Conservation (phyloP, 2,888 invertebrate species). For the Papilio elwesi region DNA sequence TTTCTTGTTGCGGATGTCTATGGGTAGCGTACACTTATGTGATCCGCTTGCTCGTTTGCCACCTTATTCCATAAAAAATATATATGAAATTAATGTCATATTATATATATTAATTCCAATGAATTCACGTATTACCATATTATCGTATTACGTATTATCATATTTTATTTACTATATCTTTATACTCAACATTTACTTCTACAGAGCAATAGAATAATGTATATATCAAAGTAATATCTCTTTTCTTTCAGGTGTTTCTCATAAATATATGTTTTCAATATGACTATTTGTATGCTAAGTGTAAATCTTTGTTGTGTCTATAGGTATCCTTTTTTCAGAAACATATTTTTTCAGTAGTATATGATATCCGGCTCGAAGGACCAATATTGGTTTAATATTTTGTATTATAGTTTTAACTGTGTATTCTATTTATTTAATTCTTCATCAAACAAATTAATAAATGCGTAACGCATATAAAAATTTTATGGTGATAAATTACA, state of each 20-base stretch:
- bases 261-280: background rate
- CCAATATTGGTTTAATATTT: no score
- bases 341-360: background rate
- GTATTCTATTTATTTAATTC: no score
- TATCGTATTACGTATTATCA: background rate
- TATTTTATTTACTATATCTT: background rate
- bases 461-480: background rate
- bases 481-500: no score
- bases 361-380: background rate
- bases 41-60: no score
- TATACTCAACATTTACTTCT: background rate
- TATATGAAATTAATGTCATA: no score
- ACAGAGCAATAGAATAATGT: background rate
- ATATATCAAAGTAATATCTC: background rate
- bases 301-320: background rate
- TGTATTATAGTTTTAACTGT: no score
- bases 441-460: no score
- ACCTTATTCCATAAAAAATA: no score
- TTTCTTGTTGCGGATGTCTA: no score
- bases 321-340: background rate
- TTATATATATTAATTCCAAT: background rate
- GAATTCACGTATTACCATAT: background rate
- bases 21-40: no score
- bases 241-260: conserved; percentile 12
- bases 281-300: background rate